A percentile compares a stretch with the other conserved stretches of the same genome.
These are phyloP conservation scores for Etheostoma nigrum DNA, from an alignment of 2,797 vertebrate species.

Conservation along the genomic window DNA sequence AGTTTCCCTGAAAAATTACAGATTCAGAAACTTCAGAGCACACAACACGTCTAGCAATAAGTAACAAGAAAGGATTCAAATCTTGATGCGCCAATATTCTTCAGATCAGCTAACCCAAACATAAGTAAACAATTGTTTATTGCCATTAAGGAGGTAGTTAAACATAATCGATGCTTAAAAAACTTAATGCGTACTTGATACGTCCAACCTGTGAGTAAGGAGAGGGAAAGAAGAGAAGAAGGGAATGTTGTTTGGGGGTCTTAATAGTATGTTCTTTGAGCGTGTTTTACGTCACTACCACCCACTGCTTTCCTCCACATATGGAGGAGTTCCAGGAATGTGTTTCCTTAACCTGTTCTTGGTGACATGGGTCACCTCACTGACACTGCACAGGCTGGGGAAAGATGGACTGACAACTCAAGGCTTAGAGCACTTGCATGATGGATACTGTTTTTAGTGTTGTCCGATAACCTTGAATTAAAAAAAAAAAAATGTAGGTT, in stretches of 20 bases:
- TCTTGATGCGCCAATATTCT: conserved; percentile 7
- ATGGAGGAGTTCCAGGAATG: conserved; percentile 82
- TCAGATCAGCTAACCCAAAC: conserved; percentile 7
- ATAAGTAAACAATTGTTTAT: conserved; percentile 9
- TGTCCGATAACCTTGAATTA: conserved; percentile 46
- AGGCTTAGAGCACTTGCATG: conserved; percentile 14
- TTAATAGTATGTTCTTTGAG: conserved; percentile 83
- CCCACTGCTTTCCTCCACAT: conserved; percentile 86
- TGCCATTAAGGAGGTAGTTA: conserved; percentile 6
- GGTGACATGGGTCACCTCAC: conserved; percentile 86
- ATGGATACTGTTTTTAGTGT: conserved; percentile 24
- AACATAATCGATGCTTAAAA: conserved; percentile 21
- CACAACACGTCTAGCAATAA: conserved; percentile 17
- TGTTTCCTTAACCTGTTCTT: conserved; percentile 81
- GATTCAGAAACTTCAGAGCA: conserved; percentile 7
- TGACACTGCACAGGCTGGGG: conserved; percentile 70
- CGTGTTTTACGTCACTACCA: conserved; percentile 88
- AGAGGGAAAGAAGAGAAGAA: conserved; percentile 66
- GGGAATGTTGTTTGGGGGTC: conserved; percentile 81
- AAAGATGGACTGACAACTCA: conserved; percentile 57
- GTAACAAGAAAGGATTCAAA: not conserved
- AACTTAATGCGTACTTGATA: not conserved
- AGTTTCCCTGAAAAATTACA: conserved; percentile 32
- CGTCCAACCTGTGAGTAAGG: conserved; percentile 28
- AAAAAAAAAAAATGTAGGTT: not conserved